phyloP scores from a whole-genome alignment of 2,888 invertebrate species.

The Calliopum simillimum region DNA sequence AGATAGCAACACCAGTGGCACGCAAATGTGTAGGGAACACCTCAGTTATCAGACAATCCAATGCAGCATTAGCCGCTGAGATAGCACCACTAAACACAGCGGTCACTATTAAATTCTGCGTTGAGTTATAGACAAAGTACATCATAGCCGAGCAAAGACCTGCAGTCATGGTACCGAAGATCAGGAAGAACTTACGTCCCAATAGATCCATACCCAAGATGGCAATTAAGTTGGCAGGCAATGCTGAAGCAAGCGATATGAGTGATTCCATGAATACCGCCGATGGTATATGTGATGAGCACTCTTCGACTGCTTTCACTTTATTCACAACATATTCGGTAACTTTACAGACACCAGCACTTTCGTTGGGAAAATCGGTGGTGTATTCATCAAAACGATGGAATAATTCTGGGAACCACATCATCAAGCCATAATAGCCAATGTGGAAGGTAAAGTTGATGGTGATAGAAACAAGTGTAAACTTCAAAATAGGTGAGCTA shows the following conservation, averaged over 20 bases:
- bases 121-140: constrained; percentile 86
- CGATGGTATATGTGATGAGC: constrained; percentile 79
- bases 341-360: constrained; percentile 79
- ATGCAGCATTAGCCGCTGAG: constrained; percentile 88
- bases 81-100: constrained; percentile 89
- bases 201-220: constrained; percentile 86
- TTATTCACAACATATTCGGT: constrained; percentile 80
- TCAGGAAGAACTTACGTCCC: constrained; percentile 79
- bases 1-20: constrained; percentile 91
- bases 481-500: constrained; percentile 83
- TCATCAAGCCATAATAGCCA: constrained; percentile 95
- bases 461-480: constrained; percentile 85
- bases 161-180: constrained; percentile 87
- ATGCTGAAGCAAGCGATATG: constrained; percentile 86
- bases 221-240: constrained; percentile 87
- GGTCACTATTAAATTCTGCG: constrained; percentile 84
- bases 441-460: constrained; percentile 95
- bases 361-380: constrained; percentile 73
- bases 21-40: constrained; percentile 92
- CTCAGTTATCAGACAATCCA: constrained; percentile 93
- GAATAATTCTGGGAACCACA: constrained; percentile 97
- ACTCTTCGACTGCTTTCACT: constrained; percentile 70
- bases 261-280: constrained; percentile 88
- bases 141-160: constrained; percentile 86
- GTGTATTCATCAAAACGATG: constrained; percentile 88